Conservation (phyloP, 2,888 invertebrate genomes). For the Helobdella robusta region DNA sequence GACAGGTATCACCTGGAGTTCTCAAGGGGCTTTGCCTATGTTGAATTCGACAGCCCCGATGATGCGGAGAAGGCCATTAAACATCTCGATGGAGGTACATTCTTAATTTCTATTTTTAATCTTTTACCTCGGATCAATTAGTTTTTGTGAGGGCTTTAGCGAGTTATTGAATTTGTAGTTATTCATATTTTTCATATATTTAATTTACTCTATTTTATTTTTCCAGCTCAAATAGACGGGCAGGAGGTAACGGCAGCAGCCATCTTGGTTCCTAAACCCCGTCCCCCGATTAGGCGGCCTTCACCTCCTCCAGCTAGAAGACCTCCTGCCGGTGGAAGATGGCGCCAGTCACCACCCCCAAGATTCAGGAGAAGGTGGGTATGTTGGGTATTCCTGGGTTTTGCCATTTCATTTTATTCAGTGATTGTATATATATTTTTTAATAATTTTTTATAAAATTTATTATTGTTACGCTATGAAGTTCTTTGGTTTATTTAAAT, state of each 20-base stretch:
- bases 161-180: not conserved
- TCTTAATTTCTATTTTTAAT: not conserved
- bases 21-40: conserved; percentile 86
- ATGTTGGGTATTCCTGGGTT: conserved; percentile 3
- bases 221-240: conserved; percentile 77
- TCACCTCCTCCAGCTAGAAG: conserved; percentile 38
- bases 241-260: conserved; percentile 90
- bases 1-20: conserved; percentile 79
- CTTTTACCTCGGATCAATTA: not conserved
- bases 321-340: conserved; percentile 31
- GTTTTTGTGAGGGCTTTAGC: not conserved
- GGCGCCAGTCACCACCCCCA: conserved; percentile 39
- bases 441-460: too few relatives aligned
- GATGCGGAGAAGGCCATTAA: conserved; percentile 98
- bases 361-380: conserved; percentile 42
- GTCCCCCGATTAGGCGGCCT: conserved; percentile 38
- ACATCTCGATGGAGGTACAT: conserved; percentile 88
- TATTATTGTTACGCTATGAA: too few relatives aligned
- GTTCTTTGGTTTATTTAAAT: too few relatives aligned
- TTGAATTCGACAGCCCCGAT: conserved; percentile 83
- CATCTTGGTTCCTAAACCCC: conserved; percentile 60
- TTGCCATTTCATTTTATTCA: too few relatives aligned
- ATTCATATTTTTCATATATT: not conserved
- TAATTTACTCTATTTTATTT: not conserved
- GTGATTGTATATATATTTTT: too few relatives aligned